Evolutionary conservation across 2,113 vertebrate species (phyloP).

Genomic region (Vulpes vulpes): DNA sequence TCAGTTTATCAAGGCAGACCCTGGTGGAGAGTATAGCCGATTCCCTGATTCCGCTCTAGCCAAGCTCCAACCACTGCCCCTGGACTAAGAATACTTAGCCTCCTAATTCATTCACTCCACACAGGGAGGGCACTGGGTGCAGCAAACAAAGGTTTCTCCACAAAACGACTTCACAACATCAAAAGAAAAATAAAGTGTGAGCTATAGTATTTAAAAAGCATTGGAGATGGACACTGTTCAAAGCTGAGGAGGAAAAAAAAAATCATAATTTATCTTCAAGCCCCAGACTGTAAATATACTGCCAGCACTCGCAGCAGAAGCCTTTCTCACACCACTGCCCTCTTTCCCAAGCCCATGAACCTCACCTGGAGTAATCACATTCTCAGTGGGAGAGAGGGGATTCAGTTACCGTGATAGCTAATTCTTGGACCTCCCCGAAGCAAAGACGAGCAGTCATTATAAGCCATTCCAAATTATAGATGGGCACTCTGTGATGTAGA

Average conservation of each 20-base stretch:
- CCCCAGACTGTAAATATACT: slow-evolving; percentile 77
- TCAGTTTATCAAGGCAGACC: slow-evolving; percentile 87
- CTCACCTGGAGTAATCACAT: slow-evolving; percentile 86
- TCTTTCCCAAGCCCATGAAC: slow-evolving; percentile 81
- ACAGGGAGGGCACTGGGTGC: background rate
- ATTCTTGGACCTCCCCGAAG: slow-evolving; percentile 83
- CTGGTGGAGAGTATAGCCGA: slow-evolving; percentile 68
- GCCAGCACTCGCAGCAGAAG: slow-evolving; percentile 67
- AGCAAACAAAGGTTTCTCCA: slow-evolving; percentile 31
- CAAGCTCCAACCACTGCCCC: slow-evolving; percentile 63
- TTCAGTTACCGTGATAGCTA: slow-evolving; percentile 81
- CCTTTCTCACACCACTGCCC: slow-evolving; percentile 75
- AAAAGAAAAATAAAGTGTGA: background rate
- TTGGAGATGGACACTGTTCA: slow-evolving; percentile 63
- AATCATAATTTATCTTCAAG: slow-evolving; percentile 84
- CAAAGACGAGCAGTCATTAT: slow-evolving; percentile 83
- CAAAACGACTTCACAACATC: slow-evolving; percentile 58
- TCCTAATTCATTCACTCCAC: slow-evolving; percentile 59
- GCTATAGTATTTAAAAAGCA: slow-evolving; percentile 76
- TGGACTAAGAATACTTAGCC: slow-evolving; percentile 64
- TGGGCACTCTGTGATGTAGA: slow-evolving; percentile 75
- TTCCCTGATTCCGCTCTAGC: slow-evolving; percentile 80
- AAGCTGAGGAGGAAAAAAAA: slow-evolving; percentile 68
- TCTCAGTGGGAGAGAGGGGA: slow-evolving; percentile 83
- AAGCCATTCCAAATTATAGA: slow-evolving; percentile 86